Conservation (phyloP, 1,140 invertebrate species). For the Leguminivora glycinivorella region DNA sequence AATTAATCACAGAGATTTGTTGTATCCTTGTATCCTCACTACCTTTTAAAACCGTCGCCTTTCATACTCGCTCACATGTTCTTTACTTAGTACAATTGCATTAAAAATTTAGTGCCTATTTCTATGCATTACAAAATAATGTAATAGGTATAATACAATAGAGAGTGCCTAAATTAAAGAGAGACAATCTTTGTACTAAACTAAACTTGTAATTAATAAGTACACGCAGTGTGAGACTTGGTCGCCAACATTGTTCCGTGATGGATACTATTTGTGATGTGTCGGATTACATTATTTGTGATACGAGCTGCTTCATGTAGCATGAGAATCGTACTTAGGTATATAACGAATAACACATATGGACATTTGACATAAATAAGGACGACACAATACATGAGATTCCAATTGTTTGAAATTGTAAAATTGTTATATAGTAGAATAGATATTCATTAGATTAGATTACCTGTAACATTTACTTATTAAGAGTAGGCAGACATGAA, state of each 20-base stretch:
- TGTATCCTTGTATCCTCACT: slow-evolving; percentile 48
- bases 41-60: slow-evolving; percentile 51
- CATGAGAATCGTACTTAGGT: slow-evolving; percentile 38
- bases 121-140: slow-evolving; percentile 36
- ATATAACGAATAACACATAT: slow-evolving; percentile 28
- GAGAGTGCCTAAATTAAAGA: slow-evolving; percentile 74
- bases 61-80: slow-evolving; percentile 58
- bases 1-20: slow-evolving; percentile 75
- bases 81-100: slow-evolving; percentile 47
- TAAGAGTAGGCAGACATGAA: slow-evolving; percentile 10
- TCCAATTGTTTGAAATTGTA: slow-evolving; percentile 23
- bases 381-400: slow-evolving; percentile 27
- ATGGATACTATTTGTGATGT: slow-evolving; percentile 62
- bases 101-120: slow-evolving; percentile 56
- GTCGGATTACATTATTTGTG: slow-evolving; percentile 64
- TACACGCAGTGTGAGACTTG: slow-evolving; percentile 70
- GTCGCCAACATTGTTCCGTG: slow-evolving; percentile 43
- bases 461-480: slow-evolving; percentile 11
- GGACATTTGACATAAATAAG: slow-evolving; percentile 24
- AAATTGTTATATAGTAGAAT: slow-evolving; percentile 16
- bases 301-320: slow-evolving; percentile 38
- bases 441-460: slow-evolving; percentile 13
- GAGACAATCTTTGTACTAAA: slow-evolving; percentile 74
- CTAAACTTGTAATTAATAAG: slow-evolving; percentile 66
- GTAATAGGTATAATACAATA: slow-evolving; percentile 65